Evolutionary conservation across 2,797 vertebrate genomes (phyloP), one percentile per base, ranked within the genome.

Genomic region (Gambelia wislizenii): DNA sequence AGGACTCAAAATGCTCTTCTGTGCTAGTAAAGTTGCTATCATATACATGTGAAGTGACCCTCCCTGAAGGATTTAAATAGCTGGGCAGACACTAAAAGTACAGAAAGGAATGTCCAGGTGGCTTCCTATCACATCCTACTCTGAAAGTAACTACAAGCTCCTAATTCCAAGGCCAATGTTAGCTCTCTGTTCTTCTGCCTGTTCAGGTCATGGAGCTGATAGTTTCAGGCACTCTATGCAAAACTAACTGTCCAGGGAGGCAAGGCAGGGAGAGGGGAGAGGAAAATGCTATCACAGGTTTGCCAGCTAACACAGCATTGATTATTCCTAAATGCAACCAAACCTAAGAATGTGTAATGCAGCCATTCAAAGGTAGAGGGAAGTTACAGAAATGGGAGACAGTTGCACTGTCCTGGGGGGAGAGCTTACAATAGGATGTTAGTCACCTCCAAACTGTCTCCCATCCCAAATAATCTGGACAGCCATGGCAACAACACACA

Each of bases 1-100:
- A 80, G 81, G 74, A 42, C 44, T 87, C 33, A 79, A 67, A 86
- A 67, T 83, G 61, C 39, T 72, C 33, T 59, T 30, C 75, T 86
- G 69, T 54, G 33, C 77, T 82, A 76, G 47, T 36, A 86, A 44
- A 75, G 33, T 20, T 76, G 30, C 33, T 67, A 42, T 49, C 25
- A 25, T 33, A 6, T 22, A 67, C 33, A n/a, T 85, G 33, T 52
- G 18, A 86, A 81, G 49, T 76, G 44, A 54, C 44, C 27, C 44
- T 80, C 49, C 25, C 30, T 39, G n/a, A 81, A 64, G 20, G 69
- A 44, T 77, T 76, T 85, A 83, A 83, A 83, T 69, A 67, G 30
- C 74, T 59, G 54, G 42, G 42, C 80, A 83, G 22, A 64, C 77
- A 59, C 54, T 44, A 44, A 67, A 86, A 87, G 74, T 6, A 87